Percentiles rank a stretch among this genome's conserved stretches.
Evolutionary conservation across 2,797 vertebrate species (phyloP).

Genomic region (Schizopygopsis pylzovi): DNA sequence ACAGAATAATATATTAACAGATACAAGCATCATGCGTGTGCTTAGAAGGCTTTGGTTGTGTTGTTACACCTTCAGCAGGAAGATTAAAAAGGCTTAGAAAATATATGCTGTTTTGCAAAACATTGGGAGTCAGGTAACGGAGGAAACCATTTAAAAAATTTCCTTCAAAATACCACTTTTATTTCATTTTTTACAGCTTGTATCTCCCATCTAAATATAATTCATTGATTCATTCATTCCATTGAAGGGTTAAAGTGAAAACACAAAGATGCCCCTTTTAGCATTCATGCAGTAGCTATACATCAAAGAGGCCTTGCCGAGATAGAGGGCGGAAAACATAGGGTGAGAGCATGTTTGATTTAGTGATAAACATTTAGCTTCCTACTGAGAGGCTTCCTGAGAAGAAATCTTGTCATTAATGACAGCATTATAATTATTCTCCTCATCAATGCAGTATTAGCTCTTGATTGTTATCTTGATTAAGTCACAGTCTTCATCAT

Average conservation of each 20-base stretch:
- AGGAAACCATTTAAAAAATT: background rate
- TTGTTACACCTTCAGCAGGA: background rate
- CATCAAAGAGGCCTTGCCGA: slow-evolving; percentile 17
- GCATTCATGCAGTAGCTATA: slow-evolving; percentile 25
- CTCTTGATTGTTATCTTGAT: slow-evolving; percentile 32
- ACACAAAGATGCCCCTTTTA: slow-evolving; percentile 13
- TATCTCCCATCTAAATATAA: background rate
- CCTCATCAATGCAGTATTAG: slow-evolving; percentile 17
- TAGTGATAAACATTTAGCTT: slow-evolving; percentile 3
- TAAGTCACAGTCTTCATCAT: slow-evolving; percentile 23
- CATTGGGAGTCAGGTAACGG: background rate
- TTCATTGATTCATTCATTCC: no score
- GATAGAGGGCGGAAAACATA: background rate
- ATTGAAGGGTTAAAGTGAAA: slow-evolving; percentile 8
- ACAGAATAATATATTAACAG: background rate
- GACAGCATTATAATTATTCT: slow-evolving; percentile 21
- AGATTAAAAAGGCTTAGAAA: background rate
- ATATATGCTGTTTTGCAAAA: background rate
- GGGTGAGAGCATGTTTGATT: background rate
- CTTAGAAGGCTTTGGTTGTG: slow-evolving; percentile 28
- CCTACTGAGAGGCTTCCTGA: slow-evolving; percentile 5
- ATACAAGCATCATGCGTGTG: slow-evolving; percentile 24
- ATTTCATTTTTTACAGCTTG: background rate
- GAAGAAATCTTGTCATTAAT: slow-evolving; percentile 23
- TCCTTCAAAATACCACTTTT: background rate